phyloP scores from a whole-genome alignment of 1,140 invertebrate genomes.

The Hormaphis cornu region DNA sequence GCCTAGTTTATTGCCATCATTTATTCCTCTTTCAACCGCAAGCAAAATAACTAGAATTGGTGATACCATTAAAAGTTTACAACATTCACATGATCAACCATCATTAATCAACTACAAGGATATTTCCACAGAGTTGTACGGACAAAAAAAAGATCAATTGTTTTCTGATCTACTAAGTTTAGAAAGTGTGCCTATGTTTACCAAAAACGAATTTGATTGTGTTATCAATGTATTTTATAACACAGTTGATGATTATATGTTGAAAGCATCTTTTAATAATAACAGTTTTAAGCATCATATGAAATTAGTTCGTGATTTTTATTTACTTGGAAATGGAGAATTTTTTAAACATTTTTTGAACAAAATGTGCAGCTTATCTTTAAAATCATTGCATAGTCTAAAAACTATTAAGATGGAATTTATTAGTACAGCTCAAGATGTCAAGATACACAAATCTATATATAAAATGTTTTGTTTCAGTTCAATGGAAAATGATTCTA shows the following conservation, averaged over 20 bases:
- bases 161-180: background rate
- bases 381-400: background rate
- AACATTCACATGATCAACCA: background rate
- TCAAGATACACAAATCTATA: background rate
- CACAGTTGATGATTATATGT: constrained; percentile 14
- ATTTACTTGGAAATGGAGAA: constrained; percentile 17
- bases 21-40: constrained; percentile 13
- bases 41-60: constrained; percentile 19
- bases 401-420: background rate
- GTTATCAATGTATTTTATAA: constrained; percentile 15
- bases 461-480: constrained; percentile 4
- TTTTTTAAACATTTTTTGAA: constrained; percentile 18
- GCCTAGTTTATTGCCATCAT: constrained; percentile 23
- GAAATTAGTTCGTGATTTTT: constrained; percentile 26
- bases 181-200: background rate
- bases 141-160: background rate
- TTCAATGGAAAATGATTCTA: background rate
- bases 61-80: constrained; percentile 14
- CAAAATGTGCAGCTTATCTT: background rate
- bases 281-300: background rate
- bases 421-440: background rate
- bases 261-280: constrained; percentile 2
- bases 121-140: background rate
- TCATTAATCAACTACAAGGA: background rate
- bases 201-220: constrained; percentile 3